Evolutionary conservation across 2,113 vertebrate species (phyloP).

Genomic region (Hydrolagus affinis): DNA sequence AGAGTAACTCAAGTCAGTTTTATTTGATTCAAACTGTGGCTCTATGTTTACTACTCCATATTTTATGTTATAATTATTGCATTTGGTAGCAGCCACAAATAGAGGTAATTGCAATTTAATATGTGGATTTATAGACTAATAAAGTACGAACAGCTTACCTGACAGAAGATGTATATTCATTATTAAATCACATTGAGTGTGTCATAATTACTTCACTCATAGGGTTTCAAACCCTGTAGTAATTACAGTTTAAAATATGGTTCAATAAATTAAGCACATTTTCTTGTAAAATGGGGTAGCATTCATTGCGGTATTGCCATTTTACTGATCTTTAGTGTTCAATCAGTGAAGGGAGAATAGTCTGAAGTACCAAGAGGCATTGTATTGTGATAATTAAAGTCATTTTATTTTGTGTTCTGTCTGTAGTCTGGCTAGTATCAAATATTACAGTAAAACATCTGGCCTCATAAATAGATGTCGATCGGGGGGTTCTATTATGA

Average conservation of each 20-base stretch:
- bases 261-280: not conserved
- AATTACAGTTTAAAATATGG: constrained; percentile 22
- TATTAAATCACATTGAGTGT: constrained; percentile 28
- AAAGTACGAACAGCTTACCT: not conserved
- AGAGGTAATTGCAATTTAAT: constrained; percentile 26
- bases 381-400: too few species aligned
- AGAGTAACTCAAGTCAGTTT: not conserved
- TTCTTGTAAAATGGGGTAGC: not conserved
- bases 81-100: constrained; percentile 4
- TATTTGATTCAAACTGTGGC: not conserved
- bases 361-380: not conserved
- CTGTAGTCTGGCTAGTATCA: too few species aligned
- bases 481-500: too few species aligned
- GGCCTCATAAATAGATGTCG: too few species aligned
- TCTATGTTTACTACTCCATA: constrained; percentile 27
- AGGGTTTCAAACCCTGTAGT: not conserved
- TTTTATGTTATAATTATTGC: constrained; percentile 29
- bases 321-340: constrained; percentile 17
- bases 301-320: not conserved
- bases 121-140: constrained; percentile 13
- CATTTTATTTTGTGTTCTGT: too few species aligned
- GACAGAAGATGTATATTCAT: constrained; percentile 18
- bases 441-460: too few species aligned
- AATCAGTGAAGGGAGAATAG: not conserved
- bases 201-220: constrained; percentile 26